Evolutionary conservation across 2,113 vertebrate species (phyloP).

Genomic region (Mionectes macconnelli): DNA sequence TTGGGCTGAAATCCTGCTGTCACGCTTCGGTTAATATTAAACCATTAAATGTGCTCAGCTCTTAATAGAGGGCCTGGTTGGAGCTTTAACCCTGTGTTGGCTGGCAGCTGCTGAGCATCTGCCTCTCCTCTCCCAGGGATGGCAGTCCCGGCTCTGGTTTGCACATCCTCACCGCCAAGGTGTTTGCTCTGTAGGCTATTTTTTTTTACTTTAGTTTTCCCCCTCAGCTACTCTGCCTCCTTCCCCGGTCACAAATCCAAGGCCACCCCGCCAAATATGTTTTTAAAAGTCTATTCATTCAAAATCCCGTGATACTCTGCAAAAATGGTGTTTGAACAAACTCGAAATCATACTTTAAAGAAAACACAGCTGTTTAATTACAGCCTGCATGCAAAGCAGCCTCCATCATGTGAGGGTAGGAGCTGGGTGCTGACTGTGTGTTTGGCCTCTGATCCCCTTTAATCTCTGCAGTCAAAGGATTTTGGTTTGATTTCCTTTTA

Average conservation of each 20-base stretch:
- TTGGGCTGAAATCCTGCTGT: conserved; percentile 16
- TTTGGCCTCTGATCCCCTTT: conserved; percentile 59
- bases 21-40: conserved; percentile 57
- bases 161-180: rapidly evolving
- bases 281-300: not conserved
- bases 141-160: not conserved
- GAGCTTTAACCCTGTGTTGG: conserved; percentile 22
- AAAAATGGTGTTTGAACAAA: conserved; percentile 19
- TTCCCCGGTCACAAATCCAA: not conserved
- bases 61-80: not conserved
- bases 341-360: conserved; percentile 40
- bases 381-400: conserved; percentile 27
- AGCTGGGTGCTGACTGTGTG: conserved; percentile 56
- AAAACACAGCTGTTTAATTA: conserved; percentile 59
- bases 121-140: not conserved
- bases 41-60: conserved; percentile 37
- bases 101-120: not conserved
- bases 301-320: not conserved
- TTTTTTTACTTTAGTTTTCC: not conserved
- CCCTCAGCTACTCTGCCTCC: not conserved
- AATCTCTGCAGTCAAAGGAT: conserved; percentile 56
- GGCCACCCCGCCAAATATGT: not conserved
- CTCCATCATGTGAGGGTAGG: conserved; percentile 17
- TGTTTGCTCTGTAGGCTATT: not conserved
- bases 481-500: conserved; percentile 61